These are phyloP conservation scores for Macropus fuliginosus DNA, from an alignment of 2,797 vertebrate species.

Conservation along the genomic window DNA sequence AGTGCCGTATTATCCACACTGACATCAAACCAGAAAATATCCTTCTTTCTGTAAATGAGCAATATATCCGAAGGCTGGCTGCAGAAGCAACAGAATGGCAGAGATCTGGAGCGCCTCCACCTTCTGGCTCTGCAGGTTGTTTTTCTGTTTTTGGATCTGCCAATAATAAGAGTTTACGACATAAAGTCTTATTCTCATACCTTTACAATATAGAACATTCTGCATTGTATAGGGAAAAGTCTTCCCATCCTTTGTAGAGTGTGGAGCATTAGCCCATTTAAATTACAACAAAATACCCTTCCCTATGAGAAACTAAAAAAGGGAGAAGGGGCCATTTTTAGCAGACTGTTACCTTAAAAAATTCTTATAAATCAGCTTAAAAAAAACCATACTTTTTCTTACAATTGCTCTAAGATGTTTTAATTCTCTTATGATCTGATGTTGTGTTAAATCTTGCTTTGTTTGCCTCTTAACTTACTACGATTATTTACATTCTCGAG, in stretches of 20 bases:
- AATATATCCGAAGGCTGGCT: slow-evolving; percentile 95
- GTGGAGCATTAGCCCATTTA: background rate
- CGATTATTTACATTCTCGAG: background rate
- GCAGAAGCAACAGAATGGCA: slow-evolving; percentile 98
- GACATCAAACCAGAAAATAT: slow-evolving; percentile 99
- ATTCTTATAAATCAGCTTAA: background rate
- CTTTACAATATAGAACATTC: background rate
- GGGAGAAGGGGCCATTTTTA: background rate
- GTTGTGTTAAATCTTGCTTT: background rate
- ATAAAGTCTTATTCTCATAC: slow-evolving; percentile 18
- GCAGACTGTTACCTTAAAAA: background rate
- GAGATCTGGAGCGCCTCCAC: slow-evolving; percentile 92
- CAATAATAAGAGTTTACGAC: background rate
- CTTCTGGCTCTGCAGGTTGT: slow-evolving; percentile 96
- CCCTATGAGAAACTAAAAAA: background rate
- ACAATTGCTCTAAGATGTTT: slow-evolving; percentile 9
- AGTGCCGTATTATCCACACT: slow-evolving; percentile 98
- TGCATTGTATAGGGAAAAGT: background rate
- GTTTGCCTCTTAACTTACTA: background rate
- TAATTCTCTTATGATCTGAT: background rate
- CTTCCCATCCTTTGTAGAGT: background rate
- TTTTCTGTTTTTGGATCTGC: background rate
- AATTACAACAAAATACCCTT: slow-evolving; percentile 21
- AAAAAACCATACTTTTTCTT: background rate
- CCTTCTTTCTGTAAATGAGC: slow-evolving; percentile 94